These are phyloP conservation scores for Ditylenchus dipsaci DNA, from an alignment of 1,140 invertebrate species.

Conservation along the genomic window DNA sequence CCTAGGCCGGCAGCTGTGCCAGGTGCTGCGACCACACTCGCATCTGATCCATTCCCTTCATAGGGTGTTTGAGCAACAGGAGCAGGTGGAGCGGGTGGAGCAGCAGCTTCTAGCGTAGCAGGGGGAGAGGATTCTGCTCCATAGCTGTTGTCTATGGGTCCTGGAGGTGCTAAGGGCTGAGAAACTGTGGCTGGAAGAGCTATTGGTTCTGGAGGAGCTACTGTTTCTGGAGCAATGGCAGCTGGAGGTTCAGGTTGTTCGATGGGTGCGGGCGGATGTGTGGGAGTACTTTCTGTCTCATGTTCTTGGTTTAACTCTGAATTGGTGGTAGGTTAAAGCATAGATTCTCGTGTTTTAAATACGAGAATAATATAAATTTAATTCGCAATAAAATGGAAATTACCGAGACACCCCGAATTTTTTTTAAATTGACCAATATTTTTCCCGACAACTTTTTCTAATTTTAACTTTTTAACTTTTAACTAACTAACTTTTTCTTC, in stretches of 20 bases:
- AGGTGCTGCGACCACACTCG: slow-evolving; percentile 1
- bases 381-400: too few relatives aligned
- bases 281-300: background rate
- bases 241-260: background rate
- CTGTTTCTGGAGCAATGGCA: background rate
- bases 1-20: background rate
- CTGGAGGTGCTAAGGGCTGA: background rate
- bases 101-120: slow-evolving; percentile 6
- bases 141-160: background rate
- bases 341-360: too few relatives aligned
- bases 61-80: slow-evolving; percentile 9
- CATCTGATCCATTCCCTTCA: background rate
- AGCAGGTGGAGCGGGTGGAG: background rate
- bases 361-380: too few relatives aligned
- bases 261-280: slow-evolving; percentile 12
- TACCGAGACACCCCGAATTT: too few relatives aligned
- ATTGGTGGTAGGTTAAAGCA: background rate
- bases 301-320: background rate
- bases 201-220: background rate
- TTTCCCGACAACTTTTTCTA: too few relatives aligned
- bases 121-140: slow-evolving; percentile 4
- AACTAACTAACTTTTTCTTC: too few relatives aligned
- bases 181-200: background rate
- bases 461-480: too few relatives aligned
- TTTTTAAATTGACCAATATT: too few relatives aligned